Percentiles rank a stretch among this genome's conserved stretches.
These are phyloP conservation scores for Diuraphis noxia DNA, from an alignment of 1,140 invertebrate species.

Conservation along the genomic window DNA sequence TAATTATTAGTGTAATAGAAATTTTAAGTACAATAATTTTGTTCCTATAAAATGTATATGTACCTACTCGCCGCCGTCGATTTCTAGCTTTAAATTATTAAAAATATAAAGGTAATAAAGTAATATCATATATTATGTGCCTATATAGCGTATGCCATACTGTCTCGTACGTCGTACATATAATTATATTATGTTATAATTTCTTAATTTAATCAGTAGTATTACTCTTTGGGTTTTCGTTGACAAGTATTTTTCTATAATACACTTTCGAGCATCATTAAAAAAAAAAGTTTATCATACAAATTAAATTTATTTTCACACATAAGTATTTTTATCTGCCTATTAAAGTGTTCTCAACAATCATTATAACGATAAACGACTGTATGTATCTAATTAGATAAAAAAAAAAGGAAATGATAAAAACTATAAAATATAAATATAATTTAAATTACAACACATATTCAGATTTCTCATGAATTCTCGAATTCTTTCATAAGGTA, in stretches of 20 bases:
- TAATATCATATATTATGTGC: neutral
- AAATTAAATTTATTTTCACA: neutral
- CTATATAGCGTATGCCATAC: neutral
- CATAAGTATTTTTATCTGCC: neutral
- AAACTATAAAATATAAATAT: neutral
- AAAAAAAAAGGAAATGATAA: neutral
- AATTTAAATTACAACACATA: conserved; percentile 1
- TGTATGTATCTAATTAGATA: neutral
- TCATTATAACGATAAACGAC: neutral
- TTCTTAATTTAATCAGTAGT: neutral
- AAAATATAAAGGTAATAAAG: neutral
- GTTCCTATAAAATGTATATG: neutral
- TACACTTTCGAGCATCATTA: neutral
- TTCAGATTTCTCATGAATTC: neutral
- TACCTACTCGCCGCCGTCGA: neutral
- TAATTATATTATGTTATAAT: neutral
- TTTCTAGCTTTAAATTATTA: neutral
- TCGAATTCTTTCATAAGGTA: neutral
- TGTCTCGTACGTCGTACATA: no score
- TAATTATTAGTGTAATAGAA: neutral
- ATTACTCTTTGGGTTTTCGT: neutral
- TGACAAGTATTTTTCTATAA: neutral
- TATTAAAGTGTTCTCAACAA: neutral
- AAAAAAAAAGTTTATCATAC: neutral
- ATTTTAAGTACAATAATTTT: neutral